phyloP scores from a whole-genome alignment of 2,888 invertebrate species.

The Patella caerulea region DNA sequence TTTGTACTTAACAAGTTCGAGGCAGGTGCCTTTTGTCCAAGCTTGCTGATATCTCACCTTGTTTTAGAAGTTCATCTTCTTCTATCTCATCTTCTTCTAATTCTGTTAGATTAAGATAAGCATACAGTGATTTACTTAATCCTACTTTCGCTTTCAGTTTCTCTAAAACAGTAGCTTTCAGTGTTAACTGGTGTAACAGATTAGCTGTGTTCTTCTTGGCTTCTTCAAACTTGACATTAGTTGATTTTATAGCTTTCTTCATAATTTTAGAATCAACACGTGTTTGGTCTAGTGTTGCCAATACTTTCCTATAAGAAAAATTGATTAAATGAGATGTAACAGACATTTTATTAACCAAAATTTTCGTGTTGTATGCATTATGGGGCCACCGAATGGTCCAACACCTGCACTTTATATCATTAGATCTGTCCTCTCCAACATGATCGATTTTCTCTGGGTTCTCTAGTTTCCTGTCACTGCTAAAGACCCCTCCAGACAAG shows the following conservation, averaged over 20 bases:
- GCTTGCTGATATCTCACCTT: conserved; percentile 48
- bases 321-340: no score
- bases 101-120: conserved; percentile 69
- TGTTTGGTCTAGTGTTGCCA: conserved; percentile 70
- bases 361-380: no score
- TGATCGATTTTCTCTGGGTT: no score
- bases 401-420: no score
- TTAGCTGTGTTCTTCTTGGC: conserved; percentile 62
- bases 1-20: no score
- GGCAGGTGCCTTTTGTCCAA: no score
- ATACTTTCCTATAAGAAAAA: conserved; percentile 57
- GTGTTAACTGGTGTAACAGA: conserved; percentile 61
- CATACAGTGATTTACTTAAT: conserved; percentile 65
- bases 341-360: no score
- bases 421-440: no score
- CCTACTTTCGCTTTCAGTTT: conserved; percentile 66
- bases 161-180: conserved; percentile 67
- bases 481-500: no score
- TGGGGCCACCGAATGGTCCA: no score
- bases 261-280: conserved; percentile 67
- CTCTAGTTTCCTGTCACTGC: no score
- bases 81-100: conserved; percentile 65
- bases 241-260: conserved; percentile 67
- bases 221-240: conserved; percentile 63
- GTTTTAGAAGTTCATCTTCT: conserved; percentile 65